These are phyloP conservation scores for Narcine bancroftii DNA, from an alignment of 2,113 vertebrate species.

Conservation along the genomic window DNA sequence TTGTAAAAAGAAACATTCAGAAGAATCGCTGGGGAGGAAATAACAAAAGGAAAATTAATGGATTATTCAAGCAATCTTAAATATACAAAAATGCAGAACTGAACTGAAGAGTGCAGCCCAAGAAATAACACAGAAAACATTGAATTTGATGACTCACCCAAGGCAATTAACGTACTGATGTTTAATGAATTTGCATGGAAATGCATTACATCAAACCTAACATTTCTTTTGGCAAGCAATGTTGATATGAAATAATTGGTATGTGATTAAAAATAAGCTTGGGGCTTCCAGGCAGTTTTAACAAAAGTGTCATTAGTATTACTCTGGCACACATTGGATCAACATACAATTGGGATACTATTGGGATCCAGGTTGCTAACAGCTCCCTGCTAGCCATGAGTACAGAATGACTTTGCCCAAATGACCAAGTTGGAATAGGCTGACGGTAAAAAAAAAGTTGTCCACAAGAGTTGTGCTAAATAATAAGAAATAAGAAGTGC, in stretches of 20 bases:
- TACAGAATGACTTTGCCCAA: neutral
- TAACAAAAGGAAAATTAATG: neutral
- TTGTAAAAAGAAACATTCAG: neutral
- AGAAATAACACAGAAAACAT: neutral
- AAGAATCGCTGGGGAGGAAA: neutral
- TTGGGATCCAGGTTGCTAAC: neutral
- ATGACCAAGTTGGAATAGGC: neutral
- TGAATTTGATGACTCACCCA: neutral
- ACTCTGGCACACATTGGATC: neutral
- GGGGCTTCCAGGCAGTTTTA: neutral
- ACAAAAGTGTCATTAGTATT: neutral
- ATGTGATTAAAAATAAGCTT: constrained; percentile 18
- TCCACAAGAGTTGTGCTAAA: neutral
- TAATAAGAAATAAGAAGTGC: neutral
- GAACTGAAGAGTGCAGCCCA: too few relatives aligned
- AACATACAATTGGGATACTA: neutral
- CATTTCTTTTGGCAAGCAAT: neutral
- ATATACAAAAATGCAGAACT: neutral
- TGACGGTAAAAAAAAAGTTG: too few relatives aligned
- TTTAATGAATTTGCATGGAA: neutral
- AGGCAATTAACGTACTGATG: neutral
- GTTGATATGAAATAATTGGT: neutral
- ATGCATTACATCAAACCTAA: neutral
- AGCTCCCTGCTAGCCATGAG: neutral
- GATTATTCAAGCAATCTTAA: neutral